These are phyloP conservation scores for Ceratina calcarata DNA, from an alignment of 1,140 invertebrate genomes.

Conservation along the genomic window DNA sequence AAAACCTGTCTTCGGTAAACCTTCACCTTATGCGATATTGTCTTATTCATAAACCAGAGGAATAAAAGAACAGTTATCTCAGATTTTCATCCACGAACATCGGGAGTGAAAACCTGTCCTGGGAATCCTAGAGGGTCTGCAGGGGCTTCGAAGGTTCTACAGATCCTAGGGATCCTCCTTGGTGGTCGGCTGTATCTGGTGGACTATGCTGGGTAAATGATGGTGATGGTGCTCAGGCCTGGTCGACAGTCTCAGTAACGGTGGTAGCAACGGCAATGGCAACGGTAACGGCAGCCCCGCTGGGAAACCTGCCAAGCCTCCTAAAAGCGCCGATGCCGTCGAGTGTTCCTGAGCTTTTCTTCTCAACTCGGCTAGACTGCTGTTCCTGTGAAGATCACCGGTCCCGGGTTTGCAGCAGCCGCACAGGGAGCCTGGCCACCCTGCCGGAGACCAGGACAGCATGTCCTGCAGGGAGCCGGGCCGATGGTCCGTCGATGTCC, in stretches of 20 bases:
- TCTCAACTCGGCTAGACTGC: slow-evolving; percentile 91
- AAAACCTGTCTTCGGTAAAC: too few relatives aligned
- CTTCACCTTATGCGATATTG: too few relatives aligned
- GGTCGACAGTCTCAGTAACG: slow-evolving; percentile 76
- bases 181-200: slow-evolving; percentile 76
- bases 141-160: not conserved
- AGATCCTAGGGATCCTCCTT: slow-evolving; percentile 77
- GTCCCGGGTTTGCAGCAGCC: slow-evolving; percentile 77
- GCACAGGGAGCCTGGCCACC: slow-evolving; percentile 74
- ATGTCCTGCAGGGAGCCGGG: slow-evolving; percentile 74
- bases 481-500: slow-evolving; percentile 73
- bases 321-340: slow-evolving; percentile 85
- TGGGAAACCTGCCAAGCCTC: slow-evolving; percentile 79
- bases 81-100: too few relatives aligned
- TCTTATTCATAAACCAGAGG: too few relatives aligned
- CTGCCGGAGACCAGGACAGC: slow-evolving; percentile 76
- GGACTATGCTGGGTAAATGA: slow-evolving; percentile 71
- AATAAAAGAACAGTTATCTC: too few relatives aligned
- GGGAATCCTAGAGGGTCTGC: too few relatives aligned
- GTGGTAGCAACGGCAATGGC: slow-evolving; percentile 79
- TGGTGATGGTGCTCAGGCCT: slow-evolving; percentile 74
- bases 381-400: slow-evolving; percentile 83
- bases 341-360: slow-evolving; percentile 95
- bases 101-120: too few relatives aligned
- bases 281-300: slow-evolving; percentile 80